These are phyloP conservation scores for Eledone cirrhosa DNA, from an alignment of 2,888 invertebrate species.

Conservation along the genomic window DNA sequence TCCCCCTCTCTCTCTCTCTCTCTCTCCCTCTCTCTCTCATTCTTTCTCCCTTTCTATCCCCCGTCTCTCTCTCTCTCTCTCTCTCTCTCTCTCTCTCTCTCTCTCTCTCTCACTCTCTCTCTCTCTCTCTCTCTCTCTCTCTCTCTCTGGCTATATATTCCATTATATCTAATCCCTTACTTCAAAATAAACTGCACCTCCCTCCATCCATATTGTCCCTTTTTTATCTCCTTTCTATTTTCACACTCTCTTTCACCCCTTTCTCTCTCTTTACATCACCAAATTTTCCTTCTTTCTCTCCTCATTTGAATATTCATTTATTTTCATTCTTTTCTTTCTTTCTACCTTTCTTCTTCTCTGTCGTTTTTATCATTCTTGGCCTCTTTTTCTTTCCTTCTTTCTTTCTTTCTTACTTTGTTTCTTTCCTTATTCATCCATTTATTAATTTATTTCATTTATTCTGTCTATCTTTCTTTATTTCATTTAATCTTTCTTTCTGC, in stretches of 20 bases:
- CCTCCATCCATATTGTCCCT: not conserved
- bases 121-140: not conserved
- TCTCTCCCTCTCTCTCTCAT: not conserved
- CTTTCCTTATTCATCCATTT: no score
- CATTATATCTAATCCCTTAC: no score
- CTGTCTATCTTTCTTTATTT: no score
- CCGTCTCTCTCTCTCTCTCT: not conserved
- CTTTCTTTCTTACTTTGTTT: not conserved
- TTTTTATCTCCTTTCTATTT: not conserved
- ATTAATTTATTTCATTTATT: no score
- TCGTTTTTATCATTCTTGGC: not conserved
- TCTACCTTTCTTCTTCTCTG: not conserved
- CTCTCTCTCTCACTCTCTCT: not conserved
- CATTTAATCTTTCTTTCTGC: no score
- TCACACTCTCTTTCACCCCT: not conserved
- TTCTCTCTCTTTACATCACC: not conserved
- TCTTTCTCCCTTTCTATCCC: no score
- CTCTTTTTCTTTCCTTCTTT: not conserved
- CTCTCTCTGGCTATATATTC: not conserved
- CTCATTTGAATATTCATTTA: not conserved
- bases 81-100: not conserved
- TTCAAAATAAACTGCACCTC: not conserved
- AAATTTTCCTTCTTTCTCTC: not conserved
- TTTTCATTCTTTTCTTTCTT: not conserved
- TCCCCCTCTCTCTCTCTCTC: not conserved